Evolutionary conservation across 2,113 vertebrate genomes (phyloP), one percentile per base, ranked within the genome.

Genomic region (Orcinus orca): DNA sequence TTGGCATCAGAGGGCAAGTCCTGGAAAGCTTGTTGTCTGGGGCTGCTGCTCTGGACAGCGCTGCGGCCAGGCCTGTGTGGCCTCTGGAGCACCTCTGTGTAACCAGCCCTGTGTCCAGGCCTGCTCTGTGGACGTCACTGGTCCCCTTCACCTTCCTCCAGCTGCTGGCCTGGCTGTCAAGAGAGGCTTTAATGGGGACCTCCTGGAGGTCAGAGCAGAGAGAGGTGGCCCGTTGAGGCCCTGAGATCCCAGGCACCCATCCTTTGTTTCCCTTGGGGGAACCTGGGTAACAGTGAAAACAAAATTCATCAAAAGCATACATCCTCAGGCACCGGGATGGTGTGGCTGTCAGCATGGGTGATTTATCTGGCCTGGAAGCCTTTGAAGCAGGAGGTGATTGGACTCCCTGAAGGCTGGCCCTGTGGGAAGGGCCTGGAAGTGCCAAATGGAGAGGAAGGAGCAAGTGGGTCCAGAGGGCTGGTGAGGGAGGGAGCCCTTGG

Each of bases 361-460:
- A 84, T 86, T 47, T 50, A 50, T 89, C 79, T 4, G 15, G 25
- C 38, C 47, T 53, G 47, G 70, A 21, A 81, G 29, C 65, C 77
- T 96, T 93, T 96, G 96, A 96, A 93, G 92, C 63, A 1, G 50
- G 73, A 71, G 44, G 38, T 25, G 53, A 4, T 25, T 36, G 70
- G 90, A 36, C 18, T 41, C 76, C 81, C 65, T n/a, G 68, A 53
- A 71, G 88, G 33, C 26, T 25, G 36, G 41, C 31, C 50, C 79
- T 11, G 29, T 25, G 41, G 50, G 76, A 67, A 58, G 81, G 31
- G 20, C 29, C 12, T 53, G 62, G 18, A 10, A 31, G 29, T 5
- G 33, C 76, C 87, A 70, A 21, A 77, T 77, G 95, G 73, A 77
- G 83, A 83, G 70, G 50, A n/a, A 67, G 36, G 26, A 77, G 47